phyloP scores from a whole-genome alignment of 2,797 vertebrate species.

The Enteromius paludinosus region DNA sequence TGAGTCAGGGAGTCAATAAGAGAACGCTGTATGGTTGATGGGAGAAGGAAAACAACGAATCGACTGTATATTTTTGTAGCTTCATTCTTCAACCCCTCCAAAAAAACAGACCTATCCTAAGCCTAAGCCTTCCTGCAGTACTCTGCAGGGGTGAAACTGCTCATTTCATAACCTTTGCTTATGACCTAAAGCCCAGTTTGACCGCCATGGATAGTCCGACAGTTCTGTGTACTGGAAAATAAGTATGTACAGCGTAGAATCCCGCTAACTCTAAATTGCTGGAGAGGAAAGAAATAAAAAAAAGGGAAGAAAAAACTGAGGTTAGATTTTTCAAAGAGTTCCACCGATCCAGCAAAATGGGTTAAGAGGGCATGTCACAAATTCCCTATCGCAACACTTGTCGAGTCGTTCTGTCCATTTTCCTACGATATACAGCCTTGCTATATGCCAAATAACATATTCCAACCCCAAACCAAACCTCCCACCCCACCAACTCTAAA shows the following conservation, averaged over 20 bases:
- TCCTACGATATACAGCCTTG: conserved; percentile 22
- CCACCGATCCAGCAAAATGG: conserved; percentile 70
- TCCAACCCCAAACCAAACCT: conserved; percentile 36
- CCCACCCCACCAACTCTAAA: conserved; percentile 31
- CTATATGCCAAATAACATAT: conserved; percentile 11
- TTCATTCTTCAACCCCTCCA: conserved; percentile 24
- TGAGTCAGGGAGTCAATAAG: conserved; percentile 21
- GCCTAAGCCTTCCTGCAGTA: conserved; percentile 68
- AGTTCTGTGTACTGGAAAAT: conserved; percentile 73
- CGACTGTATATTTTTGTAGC: neutral
- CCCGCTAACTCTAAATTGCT: conserved; percentile 61
- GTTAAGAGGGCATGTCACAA: conserved; percentile 62
- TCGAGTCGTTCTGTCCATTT: neutral
- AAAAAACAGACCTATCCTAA: conserved; percentile 40
- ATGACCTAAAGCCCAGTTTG: conserved; percentile 52
- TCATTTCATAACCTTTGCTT: conserved; percentile 49
- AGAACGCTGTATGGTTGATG: conserved; percentile 12
- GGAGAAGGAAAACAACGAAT: neutral
- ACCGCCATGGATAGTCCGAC: conserved; percentile 47
- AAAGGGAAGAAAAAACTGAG: conserved; percentile 61
- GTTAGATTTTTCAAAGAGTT: conserved; percentile 67
- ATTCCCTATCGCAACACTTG: conserved; percentile 12
- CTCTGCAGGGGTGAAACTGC: conserved; percentile 60
- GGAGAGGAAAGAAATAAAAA: conserved; percentile 51
- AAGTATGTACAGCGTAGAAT: conserved; percentile 80